Base-by-base conservation (phyloP, 2,113 vertebrate species). In the Sorex fumeus region DNA sequence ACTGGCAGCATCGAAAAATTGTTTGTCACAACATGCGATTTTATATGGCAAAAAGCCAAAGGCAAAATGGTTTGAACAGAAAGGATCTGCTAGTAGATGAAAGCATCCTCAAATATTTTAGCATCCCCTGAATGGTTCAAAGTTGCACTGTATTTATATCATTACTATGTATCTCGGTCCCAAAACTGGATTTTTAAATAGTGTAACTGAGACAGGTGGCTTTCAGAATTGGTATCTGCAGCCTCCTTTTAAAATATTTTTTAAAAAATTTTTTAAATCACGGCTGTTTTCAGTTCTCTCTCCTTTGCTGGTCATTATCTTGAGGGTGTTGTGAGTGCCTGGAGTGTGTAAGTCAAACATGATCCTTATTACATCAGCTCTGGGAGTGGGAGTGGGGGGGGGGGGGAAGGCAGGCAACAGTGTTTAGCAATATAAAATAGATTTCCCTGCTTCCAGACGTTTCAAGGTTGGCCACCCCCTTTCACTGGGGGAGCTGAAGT, bases 401-500 rank as follows among this genome's bases (percentile, higher is more conserved):
- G 40, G 40, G 40, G 18, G 4, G 19, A 23, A 60, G 19, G 57
- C 57, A n/a, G 30, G 47, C 60, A n/a, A 40, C 11, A 30, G 69
- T 89, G 28, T 93, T 95, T 67, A 83, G 81, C 87, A 90, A 72
- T 40, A 91, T 81, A 93, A 95, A 95, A 91, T 66, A 87, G 28
- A 90, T 95, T 95, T 96, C 91, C 76, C 64, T 91, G 81, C 60
- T 93, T 93, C 60, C 66, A 21, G 0, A 69, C 83, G 34, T 95
- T 95, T 91, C 84, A 93, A 93, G 89, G 72, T 80, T 96, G 96
- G 91, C 66, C 91, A 95, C 81, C 81, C 40, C 70, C 64, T 93
- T 88, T 93, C 85, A 94, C 28, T 25, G 89, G 85, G 30, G 86
- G 78, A 96, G 94, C 64, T 93, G 47, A 70, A 78, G 60, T 18